phyloP scores from a whole-genome alignment of 2,888 invertebrate genomes.

The Palloptera scutellata region DNA sequence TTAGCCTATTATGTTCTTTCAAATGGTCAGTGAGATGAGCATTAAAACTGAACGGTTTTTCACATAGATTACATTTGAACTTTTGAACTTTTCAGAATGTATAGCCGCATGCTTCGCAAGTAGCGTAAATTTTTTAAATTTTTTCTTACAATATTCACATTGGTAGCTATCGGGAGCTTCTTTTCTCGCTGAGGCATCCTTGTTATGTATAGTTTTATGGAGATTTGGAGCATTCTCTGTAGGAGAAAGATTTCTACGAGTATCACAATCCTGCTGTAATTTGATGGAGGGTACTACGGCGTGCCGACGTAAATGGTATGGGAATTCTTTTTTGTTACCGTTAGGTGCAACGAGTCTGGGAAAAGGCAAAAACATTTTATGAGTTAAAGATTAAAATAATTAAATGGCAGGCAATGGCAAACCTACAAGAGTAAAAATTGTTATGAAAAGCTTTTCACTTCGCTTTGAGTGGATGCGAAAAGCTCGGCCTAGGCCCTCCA shows the following conservation, averaged over 20 bases:
- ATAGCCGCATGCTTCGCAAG: conserved; percentile 65
- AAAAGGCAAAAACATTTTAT: no score
- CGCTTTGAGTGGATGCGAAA: no score
- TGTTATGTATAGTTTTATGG: conserved; percentile 42
- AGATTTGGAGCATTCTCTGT: conserved; percentile 43
- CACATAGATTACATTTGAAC: conserved; percentile 65
- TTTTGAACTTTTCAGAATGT: conserved; percentile 40
- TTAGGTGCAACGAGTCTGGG: no score
- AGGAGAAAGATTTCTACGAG: conserved; percentile 38
- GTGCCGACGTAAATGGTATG: conserved; percentile 62
- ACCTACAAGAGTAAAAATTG: no score
- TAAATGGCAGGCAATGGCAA: no score
- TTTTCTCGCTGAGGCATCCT: conserved; percentile 5
- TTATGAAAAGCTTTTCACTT: no score
- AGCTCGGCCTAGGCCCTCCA: no score
- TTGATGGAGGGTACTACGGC: conserved; percentile 45
- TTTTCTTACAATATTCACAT: conserved; percentile 68
- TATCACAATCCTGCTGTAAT: conserved; percentile 50
- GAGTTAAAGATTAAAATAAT: no score
- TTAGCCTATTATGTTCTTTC: conserved; percentile 67
- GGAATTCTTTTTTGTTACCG: conserved; percentile 47
- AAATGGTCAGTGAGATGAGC: conserved; percentile 65
- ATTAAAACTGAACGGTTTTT: conserved; percentile 64
- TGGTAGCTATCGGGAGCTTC: conserved; percentile 48
- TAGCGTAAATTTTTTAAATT: conserved; percentile 67